A percentile compares a stretch with the other conserved stretches of the same genome.
phyloP scores from a whole-genome alignment of 2,797 vertebrate genomes.

The Helicolenus hilgendorfi region DNA sequence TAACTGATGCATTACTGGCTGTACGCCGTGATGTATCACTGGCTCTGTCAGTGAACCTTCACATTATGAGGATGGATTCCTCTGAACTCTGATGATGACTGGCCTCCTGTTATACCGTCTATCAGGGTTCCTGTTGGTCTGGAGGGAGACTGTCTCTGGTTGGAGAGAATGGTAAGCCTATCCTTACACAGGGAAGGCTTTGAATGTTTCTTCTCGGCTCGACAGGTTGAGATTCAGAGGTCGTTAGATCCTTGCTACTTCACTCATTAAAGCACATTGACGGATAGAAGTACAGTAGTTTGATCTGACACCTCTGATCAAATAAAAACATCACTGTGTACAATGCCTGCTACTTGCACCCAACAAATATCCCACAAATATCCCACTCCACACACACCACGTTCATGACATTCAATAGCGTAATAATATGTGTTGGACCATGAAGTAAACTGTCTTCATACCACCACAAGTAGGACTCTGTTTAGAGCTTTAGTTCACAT shows the following conservation, averaged over 20 bases:
- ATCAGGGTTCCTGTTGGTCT: not conserved
- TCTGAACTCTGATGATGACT: slow-evolving; percentile 6
- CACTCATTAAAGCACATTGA: not conserved
- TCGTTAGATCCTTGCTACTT: not conserved
- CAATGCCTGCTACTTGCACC: not conserved
- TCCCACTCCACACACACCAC: not conserved
- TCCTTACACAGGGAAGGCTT: not conserved
- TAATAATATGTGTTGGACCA: not conserved
- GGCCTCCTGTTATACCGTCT: not conserved
- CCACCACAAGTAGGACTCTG: not conserved
- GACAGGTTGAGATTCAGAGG: not conserved
- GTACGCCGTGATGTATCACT: not conserved
- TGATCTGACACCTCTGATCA: not conserved
- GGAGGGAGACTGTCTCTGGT: not conserved
- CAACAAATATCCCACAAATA: not conserved
- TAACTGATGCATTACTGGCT: slow-evolving; percentile 21
- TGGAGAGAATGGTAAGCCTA: not conserved
- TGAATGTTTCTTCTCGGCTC: not conserved
- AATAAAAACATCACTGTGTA: not conserved
- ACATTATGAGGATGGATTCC: slow-evolving; percentile 17
- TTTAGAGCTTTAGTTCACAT: not conserved
- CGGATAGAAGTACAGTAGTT: not conserved
- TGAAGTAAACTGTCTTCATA: not conserved
- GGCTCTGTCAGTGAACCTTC: slow-evolving; percentile 1
- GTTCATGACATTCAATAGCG: not conserved